Evolutionary conservation across 2,797 vertebrate genomes (phyloP).

Genomic region (Staurois parvus): DNA sequence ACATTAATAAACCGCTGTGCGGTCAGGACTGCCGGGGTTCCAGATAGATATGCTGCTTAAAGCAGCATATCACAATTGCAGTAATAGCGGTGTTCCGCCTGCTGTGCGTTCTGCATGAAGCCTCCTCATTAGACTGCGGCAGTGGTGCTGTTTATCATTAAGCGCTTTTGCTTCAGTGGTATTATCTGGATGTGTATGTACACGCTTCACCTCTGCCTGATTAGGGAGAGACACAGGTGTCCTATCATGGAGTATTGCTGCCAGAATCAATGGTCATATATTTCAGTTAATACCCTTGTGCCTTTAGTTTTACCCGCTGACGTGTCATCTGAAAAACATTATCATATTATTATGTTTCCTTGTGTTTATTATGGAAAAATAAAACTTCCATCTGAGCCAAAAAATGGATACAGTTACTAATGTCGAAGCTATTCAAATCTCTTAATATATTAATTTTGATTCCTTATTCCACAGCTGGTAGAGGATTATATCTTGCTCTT

Average conservation of each 20-base stretch:
- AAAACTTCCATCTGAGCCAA: not conserved
- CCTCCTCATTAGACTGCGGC: slow-evolving; percentile 24
- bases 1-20: not conserved
- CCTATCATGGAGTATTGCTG: slow-evolving; percentile 4
- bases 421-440: not conserved
- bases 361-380: not conserved
- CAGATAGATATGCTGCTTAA: slow-evolving; percentile 12
- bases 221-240: not conserved
- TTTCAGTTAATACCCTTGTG: not conserved
- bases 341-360: not conserved
- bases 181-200: slow-evolving; percentile 26
- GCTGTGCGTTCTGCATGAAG: slow-evolving; percentile 13
- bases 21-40: not conserved
- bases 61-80: slow-evolving; percentile 35
- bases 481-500: no score
- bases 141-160: slow-evolving; percentile 25
- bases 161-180: not conserved
- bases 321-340: not conserved
- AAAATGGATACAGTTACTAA: not conserved
- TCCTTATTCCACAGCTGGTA: no score
- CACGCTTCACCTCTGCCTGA: slow-evolving; percentile 14
- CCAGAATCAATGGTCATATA: not conserved
- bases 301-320: not conserved
- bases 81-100: slow-evolving; percentile 2
- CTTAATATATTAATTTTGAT: not conserved